Evolutionary conservation across 2,888 invertebrate genomes (phyloP).

Genomic region (Papilio gigon): DNA sequence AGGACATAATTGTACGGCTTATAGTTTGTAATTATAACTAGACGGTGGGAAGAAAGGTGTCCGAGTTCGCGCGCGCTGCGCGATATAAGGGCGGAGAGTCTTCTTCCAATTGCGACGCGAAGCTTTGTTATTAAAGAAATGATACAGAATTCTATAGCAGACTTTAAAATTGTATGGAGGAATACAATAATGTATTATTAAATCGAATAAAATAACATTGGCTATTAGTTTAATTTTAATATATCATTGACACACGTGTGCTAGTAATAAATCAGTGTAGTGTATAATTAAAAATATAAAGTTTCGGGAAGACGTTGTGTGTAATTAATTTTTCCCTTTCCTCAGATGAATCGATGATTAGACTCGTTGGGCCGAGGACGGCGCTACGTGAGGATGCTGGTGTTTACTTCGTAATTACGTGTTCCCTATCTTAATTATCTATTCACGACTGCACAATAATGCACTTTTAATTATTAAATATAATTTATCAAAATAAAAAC

Average conservation of each 20-base stretch:
- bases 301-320: constrained; percentile 70
- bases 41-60: constrained; percentile 71
- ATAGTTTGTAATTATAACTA: constrained; percentile 72
- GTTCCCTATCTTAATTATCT: constrained; percentile 67
- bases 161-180: constrained; percentile 2
- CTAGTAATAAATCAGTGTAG: constrained; percentile 72
- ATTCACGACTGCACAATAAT: constrained; percentile 60
- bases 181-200: constrained; percentile 30
- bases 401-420: constrained; percentile 75
- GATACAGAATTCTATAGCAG: constrained; percentile 39
- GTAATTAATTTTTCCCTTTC: constrained; percentile 78
- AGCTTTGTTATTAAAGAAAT: constrained; percentile 57
- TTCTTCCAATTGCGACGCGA: constrained; percentile 59
- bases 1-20: constrained; percentile 74
- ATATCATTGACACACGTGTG: constrained; percentile 71
- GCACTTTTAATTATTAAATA: constrained; percentile 45
- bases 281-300: constrained; percentile 75
- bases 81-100: constrained; percentile 56
- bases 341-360: constrained; percentile 80
- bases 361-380: constrained; percentile 59
- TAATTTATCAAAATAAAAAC: constrained; percentile 38
- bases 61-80: constrained; percentile 72
- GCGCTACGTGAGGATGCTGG: constrained; percentile 72
- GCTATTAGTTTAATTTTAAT: constrained; percentile 46
- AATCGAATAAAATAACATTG: constrained; percentile 10